A percentile compares a stretch with the other conserved stretches of the same genome.
Evolutionary conservation across 2,113 vertebrate species (phyloP).

Genomic region (Neotragus moschatus): DNA sequence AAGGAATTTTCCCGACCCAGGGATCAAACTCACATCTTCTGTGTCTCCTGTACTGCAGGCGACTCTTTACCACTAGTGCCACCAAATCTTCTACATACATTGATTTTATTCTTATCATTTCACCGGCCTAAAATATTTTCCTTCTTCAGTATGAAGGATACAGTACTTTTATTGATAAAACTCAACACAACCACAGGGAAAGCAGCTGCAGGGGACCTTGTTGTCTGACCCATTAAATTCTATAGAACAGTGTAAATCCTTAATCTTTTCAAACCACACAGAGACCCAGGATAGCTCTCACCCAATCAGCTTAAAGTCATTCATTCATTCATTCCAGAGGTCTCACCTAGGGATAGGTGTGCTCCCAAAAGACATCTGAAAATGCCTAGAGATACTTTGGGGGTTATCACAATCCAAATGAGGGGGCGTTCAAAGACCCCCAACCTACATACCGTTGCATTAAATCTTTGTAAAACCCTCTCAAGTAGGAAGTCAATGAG

Average conservation of each 20-base stretch:
- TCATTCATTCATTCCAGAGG: background rate
- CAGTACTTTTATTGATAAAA: background rate
- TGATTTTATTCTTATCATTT: background rate
- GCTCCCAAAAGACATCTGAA: background rate
- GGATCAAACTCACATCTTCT: background rate
- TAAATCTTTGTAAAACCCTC: background rate
- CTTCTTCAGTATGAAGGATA: background rate
- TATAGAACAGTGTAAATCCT: background rate
- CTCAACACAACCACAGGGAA: background rate
- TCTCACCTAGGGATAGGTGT: background rate
- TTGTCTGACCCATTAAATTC: background rate
- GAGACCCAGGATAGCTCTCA: background rate
- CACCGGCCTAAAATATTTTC: background rate
- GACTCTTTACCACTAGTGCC: background rate
- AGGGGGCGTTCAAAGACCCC: background rate
- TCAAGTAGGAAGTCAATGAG: background rate
- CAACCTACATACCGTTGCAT: too few relatives aligned
- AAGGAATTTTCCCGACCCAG: background rate
- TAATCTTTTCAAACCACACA: background rate
- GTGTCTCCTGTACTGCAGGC: background rate
- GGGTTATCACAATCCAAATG: background rate
- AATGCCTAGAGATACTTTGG: background rate
- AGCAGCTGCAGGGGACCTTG: background rate
- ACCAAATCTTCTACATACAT: background rate
- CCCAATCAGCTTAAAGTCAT: background rate